Evolutionary conservation across 2,888 invertebrate species (phyloP), one percentile per base, ranked within the genome.

Genomic region (Polymixis flavicincta): DNA sequence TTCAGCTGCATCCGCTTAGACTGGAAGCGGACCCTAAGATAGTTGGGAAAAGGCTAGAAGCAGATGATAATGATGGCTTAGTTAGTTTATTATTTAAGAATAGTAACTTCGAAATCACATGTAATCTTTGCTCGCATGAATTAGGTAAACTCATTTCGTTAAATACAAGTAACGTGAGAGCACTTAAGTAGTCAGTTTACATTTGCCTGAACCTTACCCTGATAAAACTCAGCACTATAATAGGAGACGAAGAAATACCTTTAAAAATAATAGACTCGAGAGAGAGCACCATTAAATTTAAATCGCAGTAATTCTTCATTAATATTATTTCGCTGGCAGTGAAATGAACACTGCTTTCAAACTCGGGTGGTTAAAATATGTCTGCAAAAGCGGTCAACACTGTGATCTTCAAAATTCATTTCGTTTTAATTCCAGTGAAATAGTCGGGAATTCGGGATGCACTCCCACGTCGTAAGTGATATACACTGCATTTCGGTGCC

Each of bases 401-500:
- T 42, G 73, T 63, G 71, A 83, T 80, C 79, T 87, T 87, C 71
- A 87, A 90, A 92, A 90, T 90, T 88, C 86, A 90, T 88, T 87
- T 85, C 78, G 87, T 89, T 93, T 93, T 93, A 92, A 93, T 92
- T 92, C 89, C 82, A 85, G 79, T 85, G 81, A 85, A 90, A 89
- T 88, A 88, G 85, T 87, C 86, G 83, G 85, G 75, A 82, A 88
- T 85, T 87, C 86, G 83, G 85, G 75, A 82, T 88, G 86, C 87
- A 88, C 87, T 89, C 87, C 85, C 88, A 88, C 89, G 90, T 90
- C 89, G 78, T 92, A 90, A 90, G 90, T 92, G 92, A 94, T 94
- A 94, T 94, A 93, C 91, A 93, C 89, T 90, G 92, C 91, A 90
- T 91, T 93, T 87, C 84, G 87, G 85, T 90, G 87, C 90, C 87